Base-by-base conservation (phyloP, 1,140 invertebrate genomes). In the Chionoecetes opilio region DNA sequence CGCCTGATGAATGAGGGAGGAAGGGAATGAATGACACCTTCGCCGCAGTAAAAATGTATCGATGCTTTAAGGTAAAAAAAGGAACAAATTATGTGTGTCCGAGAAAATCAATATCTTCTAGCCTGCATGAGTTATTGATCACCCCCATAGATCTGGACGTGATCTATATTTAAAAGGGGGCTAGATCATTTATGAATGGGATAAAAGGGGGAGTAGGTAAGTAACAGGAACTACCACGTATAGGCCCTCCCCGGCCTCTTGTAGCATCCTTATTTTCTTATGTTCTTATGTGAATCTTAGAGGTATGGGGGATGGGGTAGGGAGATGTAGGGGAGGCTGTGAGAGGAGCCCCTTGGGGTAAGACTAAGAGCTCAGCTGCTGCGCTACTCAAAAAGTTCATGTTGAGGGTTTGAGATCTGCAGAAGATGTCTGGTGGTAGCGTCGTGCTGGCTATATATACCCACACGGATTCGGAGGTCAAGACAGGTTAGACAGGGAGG, bases 341-440 rank as follows among this genome's bases (percentile, higher is more conserved):
- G 85, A 87, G 29, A 9, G 85, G 31, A 26, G 85, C 35, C 32
- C 29, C 26, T 34, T n/a, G 0, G 29, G 26, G 21, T 32, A 35
- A 35, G 29, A 32, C 11, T 32, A 35, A 35, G 34, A 26, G 29
- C 35, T 9, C 35, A 32, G 85, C 85, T 9, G 85, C 85, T 9
- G 14, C 41, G 26, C 5, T 91, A 91, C 89, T 91, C 53, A 91
- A 46, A 17, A 91, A 29, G 11, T 91, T 82, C 89, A 91, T 91
- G 89, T 75, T 91, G 89, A 34, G 46, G 89, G n/a, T 91, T 32
- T 91, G 89, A 31, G 89, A 91, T 91, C 89, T 34, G 89, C 29
- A 75, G 89, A 91, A 53, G 89, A 91, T 91, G 91, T 14, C 11
- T 5, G 91, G 8, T 2, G 31, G 3, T 35, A 26, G 75, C 75